phyloP scores from a whole-genome alignment of 2,888 invertebrate species.

The Chloroclystis v-ata region DNA sequence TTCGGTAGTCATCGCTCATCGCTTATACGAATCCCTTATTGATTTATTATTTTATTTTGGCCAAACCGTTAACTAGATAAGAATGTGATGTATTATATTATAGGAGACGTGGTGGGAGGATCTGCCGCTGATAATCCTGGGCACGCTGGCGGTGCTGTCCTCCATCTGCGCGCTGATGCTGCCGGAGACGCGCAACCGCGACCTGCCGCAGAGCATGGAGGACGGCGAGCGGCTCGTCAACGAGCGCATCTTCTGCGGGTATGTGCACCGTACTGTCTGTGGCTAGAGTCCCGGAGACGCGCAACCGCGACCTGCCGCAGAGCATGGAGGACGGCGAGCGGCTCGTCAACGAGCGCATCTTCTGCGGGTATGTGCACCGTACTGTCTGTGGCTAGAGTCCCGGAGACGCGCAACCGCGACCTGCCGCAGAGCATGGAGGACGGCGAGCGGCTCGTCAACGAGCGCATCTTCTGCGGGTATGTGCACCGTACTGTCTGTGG shows the following conservation, averaged over 20 bases:
- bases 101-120: constrained; percentile 58
- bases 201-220: constrained; percentile 64
- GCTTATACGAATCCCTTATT: too few species aligned
- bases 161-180: constrained; percentile 43
- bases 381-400: too few species aligned
- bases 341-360: constrained; percentile 48
- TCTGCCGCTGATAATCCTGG: constrained; percentile 56
- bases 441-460: constrained; percentile 53
- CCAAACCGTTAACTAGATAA: too few species aligned
- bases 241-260: constrained; percentile 13
- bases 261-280: too few species aligned
- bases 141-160: constrained; percentile 44
- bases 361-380: too few species aligned
- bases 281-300: constrained; percentile 69
- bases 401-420: constrained; percentile 56
- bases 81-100: too few species aligned
- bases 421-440: constrained; percentile 68
- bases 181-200: constrained; percentile 59
- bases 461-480: too few species aligned
- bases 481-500: too few species aligned
- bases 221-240: constrained; percentile 59
- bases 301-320: constrained; percentile 60
- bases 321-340: constrained; percentile 60
- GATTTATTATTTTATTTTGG: too few species aligned
- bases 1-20: too few species aligned